Evolutionary conservation across 1,140 invertebrate genomes (phyloP).

Genomic region (Cydia fagiglandana): DNA sequence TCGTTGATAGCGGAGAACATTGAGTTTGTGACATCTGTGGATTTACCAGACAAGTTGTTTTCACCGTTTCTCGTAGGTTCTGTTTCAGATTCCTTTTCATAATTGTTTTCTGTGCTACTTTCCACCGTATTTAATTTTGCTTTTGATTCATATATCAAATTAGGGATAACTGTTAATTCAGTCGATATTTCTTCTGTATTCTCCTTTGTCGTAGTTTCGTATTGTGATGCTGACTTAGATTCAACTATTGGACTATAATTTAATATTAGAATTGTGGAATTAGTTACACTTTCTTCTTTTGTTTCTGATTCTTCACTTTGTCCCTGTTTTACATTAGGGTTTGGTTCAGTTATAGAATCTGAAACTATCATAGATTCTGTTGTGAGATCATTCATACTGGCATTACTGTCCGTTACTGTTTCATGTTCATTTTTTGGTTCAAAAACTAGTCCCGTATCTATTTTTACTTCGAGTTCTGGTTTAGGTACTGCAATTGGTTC

Average conservation of each 20-base stretch:
- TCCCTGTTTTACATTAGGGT: conserved; percentile 46
- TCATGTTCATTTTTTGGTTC: conserved; percentile 48
- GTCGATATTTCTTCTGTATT: background rate
- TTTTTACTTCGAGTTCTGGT: background rate
- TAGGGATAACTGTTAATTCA: background rate
- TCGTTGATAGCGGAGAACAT: background rate
- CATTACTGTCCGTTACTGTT: conserved; percentile 42
- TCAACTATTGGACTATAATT: conserved; percentile 37
- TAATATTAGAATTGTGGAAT: conserved; percentile 25
- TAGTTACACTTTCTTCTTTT: conserved; percentile 37
- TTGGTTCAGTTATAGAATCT: conserved; percentile 41
- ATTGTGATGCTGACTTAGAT: conserved; percentile 40
- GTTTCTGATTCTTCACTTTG: conserved; percentile 48
- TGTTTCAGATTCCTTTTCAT: conserved; percentile 33
- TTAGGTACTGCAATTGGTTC: conserved; percentile 34
- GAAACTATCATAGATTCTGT: conserved; percentile 43
- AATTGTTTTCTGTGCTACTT: conserved; percentile 2
- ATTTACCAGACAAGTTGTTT: background rate
- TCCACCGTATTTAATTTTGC: background rate
- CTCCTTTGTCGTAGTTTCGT: conserved; percentile 37
- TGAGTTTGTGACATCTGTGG: conserved; percentile 34
- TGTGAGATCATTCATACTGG: conserved; percentile 38
- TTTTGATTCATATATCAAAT: background rate
- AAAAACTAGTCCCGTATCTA: conserved; percentile 18
- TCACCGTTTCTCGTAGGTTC: background rate